Evolutionary conservation across 2,113 vertebrate species (phyloP).

Genomic region (Melanocharis versteri): DNA sequence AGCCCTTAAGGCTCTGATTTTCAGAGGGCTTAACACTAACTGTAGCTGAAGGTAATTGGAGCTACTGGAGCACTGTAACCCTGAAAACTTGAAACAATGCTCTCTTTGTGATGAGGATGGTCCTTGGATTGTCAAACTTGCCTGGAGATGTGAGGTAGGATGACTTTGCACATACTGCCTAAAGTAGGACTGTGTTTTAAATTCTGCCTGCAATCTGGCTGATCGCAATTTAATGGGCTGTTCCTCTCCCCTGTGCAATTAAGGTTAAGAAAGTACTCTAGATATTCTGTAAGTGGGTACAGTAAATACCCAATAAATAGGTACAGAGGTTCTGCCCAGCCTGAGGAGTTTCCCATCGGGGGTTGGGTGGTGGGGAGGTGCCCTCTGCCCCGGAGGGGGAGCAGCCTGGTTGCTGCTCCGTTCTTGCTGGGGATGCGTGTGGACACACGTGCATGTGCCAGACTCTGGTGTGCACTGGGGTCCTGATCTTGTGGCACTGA

Average conservation of each 20-base stretch:
- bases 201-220: neutral
- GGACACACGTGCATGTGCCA: accelerated
- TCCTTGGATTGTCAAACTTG: neutral
- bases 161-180: neutral
- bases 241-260: neutral
- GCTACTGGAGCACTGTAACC: neutral
- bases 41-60: neutral
- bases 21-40: neutral
- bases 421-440: neutral
- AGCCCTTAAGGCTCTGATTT: neutral
- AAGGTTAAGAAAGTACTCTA: neutral
- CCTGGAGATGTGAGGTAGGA: neutral
- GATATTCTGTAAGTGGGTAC: neutral
- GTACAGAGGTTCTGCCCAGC: neutral
- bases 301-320: neutral
- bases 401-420: neutral
- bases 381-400: neutral
- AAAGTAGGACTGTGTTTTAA: neutral
- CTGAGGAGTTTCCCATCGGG: neutral
- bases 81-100: neutral
- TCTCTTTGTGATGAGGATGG: neutral
- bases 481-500: neutral
- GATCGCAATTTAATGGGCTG: neutral
- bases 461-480: neutral
- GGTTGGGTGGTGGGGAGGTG: neutral